Base-by-base conservation (phyloP, 2,797 vertebrate genomes). In the Xyrichtys novacula region DNA sequence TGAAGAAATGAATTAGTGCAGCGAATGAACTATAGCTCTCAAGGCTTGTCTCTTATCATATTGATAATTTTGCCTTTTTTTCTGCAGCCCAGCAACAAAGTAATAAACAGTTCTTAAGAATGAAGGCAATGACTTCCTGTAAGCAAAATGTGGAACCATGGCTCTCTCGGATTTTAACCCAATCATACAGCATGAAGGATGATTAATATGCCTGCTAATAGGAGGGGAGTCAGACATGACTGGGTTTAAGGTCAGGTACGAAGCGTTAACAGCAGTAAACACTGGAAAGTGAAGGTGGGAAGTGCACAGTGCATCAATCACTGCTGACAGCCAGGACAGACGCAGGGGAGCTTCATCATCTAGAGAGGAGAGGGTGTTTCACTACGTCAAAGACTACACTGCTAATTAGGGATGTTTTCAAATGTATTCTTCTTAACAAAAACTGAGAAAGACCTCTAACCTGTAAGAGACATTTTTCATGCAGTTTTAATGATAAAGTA, bases 281-380 rank as follows among this genome's bases (percentile, higher is more conserved):
- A 38, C 52, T 38, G 59, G 50, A 55, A 50, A 75, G 77, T 53
- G 57, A 46, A 55, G 71, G 73, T 80, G 78, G 84, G 85, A 88
- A 69, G 79, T 40, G 46, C 78, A 57, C 67, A 91, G 81, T 89
- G 70, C 81, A 94, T 94, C 92, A 92, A 93, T 95, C 93, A 94
- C 53, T 12, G 48, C 34, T 90, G 91, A 92, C 90, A 92, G 88
- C 72, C 69, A 60, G 71, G 87, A 90, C 61, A 80, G 80, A 82
- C 32, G 59, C 71, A 61, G 52, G 11, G 65, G 67, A 80, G 80
- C 85, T 84, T 75, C 79, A 90, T 88, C 77, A 86, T 74, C 66
- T 42, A 43, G 32, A 80, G 63, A 78, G 50, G 72, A 85, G 72
- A 71, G 55, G 71, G 70, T 57, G 84, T 76, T 79, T 65, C 55